Conservation (phyloP, 2,113 vertebrate species). For the Cettia cetti region DNA sequence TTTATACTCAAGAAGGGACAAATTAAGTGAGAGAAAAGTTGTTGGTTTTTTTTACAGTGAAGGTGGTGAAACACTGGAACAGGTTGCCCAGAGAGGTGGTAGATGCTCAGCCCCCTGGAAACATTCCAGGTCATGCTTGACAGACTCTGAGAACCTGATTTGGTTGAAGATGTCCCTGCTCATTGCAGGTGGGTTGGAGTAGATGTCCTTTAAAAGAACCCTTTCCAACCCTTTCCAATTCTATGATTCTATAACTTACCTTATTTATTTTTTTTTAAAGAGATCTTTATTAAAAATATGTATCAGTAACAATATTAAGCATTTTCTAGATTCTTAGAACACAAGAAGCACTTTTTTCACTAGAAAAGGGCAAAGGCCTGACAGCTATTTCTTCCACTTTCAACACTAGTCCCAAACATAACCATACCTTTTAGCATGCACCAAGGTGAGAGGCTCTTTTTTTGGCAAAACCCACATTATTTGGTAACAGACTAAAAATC, state of each 20-base stretch:
- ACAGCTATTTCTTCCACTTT: not conserved
- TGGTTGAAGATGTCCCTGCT: not conserved
- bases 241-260: not conserved
- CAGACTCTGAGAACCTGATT: not conserved
- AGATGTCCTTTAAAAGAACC: not conserved
- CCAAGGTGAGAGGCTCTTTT: not conserved
- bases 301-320: not conserved
- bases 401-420: not conserved
- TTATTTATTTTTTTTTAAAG: not conserved
- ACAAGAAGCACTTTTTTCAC: not conserved
- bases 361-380: not conserved
- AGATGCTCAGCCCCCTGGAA: not conserved
- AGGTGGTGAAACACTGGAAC: not conserved
- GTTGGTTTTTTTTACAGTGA: not conserved
- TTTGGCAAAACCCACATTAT: not conserved
- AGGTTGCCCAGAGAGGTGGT: not conserved
- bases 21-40: no score
- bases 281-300: not conserved
- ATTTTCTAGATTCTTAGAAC: not conserved
- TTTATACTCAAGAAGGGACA: not conserved
- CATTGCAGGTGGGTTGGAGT: not conserved
- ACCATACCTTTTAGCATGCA: not conserved
- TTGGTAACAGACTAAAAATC: not conserved
- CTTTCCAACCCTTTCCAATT: not conserved
- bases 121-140: not conserved